Percentiles rank a stretch among this genome's conserved stretches.
Conservation (phyloP, 2,888 invertebrate genomes). For the Sarcophaga carnaria region DNA sequence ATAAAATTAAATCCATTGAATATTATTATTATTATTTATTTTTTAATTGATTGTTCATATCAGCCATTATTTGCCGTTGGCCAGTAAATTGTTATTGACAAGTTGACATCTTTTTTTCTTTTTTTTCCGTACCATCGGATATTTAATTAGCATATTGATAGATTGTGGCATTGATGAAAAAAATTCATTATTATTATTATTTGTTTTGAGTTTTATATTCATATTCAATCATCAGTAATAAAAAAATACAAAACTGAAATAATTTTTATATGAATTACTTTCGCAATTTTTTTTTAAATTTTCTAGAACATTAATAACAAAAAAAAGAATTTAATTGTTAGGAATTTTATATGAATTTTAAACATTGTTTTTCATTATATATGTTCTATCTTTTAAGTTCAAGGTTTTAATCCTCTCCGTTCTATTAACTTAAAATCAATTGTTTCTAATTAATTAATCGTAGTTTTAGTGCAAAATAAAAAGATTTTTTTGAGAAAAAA, state of each 20-base stretch:
- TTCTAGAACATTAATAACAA: too few species aligned
- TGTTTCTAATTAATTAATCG: too few species aligned
- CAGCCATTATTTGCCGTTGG: conserved; percentile 22
- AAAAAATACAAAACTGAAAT: background rate
- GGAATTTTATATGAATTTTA: too few species aligned
- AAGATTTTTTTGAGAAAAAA: too few species aligned
- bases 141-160: conserved; percentile 53
- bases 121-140: background rate
- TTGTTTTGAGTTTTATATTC: background rate
- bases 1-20: conserved; percentile 33
- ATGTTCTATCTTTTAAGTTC: too few species aligned
- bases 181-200: background rate
- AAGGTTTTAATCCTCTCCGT: too few species aligned
- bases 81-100: conserved; percentile 33
- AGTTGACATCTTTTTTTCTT: conserved; percentile 43
- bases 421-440: too few species aligned
- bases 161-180: conserved; percentile 22
- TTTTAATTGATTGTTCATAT: conserved; percentile 45
- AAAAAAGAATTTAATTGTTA: too few species aligned
- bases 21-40: background rate
- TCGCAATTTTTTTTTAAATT: too few species aligned
- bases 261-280: background rate
- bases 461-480: too few species aligned
- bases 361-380: too few species aligned
- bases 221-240: background rate